phyloP scores from a whole-genome alignment of 2,797 vertebrate species.

The Aphelocoma californica region DNA sequence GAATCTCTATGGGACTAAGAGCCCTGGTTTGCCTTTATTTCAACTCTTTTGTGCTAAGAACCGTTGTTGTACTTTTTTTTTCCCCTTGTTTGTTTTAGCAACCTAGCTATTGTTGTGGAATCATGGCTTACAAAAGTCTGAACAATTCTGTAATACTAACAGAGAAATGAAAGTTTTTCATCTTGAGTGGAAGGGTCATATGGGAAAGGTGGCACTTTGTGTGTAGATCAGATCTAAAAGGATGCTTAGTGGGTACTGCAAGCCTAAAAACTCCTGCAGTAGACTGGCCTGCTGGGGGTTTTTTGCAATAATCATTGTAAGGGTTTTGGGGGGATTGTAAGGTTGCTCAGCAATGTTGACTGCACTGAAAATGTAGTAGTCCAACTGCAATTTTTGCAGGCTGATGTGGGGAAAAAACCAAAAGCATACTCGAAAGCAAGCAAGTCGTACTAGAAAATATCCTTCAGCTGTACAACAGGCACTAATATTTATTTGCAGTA shows the following conservation, averaged over 20 bases:
- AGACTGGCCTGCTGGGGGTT: neutral
- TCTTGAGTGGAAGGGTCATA: neutral
- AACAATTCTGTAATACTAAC: neutral
- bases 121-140: neutral
- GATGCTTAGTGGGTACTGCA: neutral
- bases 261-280: neutral
- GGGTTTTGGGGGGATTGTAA: neutral
- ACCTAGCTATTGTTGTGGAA: neutral
- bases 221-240: neutral
- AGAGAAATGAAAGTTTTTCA: neutral
- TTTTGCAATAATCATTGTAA: neutral
- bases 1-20: neutral
- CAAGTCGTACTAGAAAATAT: neutral
- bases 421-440: neutral
- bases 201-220: neutral
- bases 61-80: neutral
- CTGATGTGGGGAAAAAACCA: neutral
- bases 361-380: neutral
- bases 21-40: neutral
- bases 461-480: neutral
- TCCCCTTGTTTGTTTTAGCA: accelerated
- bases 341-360: neutral
- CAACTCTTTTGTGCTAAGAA: neutral
- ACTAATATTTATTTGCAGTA: neutral
- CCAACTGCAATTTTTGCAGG: neutral